phyloP scores from a whole-genome alignment of 2,797 vertebrate genomes.

The Bryconaethiops microstoma region DNA sequence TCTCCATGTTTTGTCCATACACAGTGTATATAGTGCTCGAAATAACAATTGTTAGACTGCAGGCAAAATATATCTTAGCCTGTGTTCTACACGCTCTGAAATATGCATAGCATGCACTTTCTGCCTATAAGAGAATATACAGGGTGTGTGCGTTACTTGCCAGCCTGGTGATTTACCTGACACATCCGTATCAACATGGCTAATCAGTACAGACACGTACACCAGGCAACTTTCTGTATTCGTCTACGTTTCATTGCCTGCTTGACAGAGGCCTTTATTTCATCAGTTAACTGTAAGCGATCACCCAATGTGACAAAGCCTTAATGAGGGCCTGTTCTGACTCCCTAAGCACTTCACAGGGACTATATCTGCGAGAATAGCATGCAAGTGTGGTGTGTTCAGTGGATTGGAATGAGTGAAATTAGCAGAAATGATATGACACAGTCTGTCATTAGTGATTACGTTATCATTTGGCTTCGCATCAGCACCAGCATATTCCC shows the following conservation, averaged over 20 bases:
- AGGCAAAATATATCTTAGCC: slow-evolving; percentile 38
- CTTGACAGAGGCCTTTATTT: slow-evolving; percentile 62
- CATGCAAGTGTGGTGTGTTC: slow-evolving; percentile 65
- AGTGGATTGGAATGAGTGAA: slow-evolving; percentile 72
- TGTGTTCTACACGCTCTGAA: background rate
- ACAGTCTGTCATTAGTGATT: slow-evolving; percentile 77
- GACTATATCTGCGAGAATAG: slow-evolving; percentile 57
- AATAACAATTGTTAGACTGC: slow-evolving; percentile 40
- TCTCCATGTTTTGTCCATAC: slow-evolving; percentile 26
- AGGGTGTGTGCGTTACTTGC: slow-evolving; percentile 32
- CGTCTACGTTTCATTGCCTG: slow-evolving; percentile 26
- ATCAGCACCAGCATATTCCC: slow-evolving; percentile 68
- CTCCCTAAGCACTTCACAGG: slow-evolving; percentile 62
- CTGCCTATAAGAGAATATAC: slow-evolving; percentile 15
- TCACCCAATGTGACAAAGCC: slow-evolving; percentile 72
- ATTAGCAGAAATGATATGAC: slow-evolving; percentile 80
- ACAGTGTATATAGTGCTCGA: slow-evolving; percentile 13
- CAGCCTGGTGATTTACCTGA: slow-evolving; percentile 47
- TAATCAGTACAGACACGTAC: slow-evolving; percentile 49
- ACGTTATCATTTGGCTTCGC: slow-evolving; percentile 70
- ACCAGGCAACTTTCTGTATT: slow-evolving; percentile 34
- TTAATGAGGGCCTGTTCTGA: slow-evolving; percentile 67
- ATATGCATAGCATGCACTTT: slow-evolving; percentile 42
- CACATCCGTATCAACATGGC: slow-evolving; percentile 43
- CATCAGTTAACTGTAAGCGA: slow-evolving; percentile 66